phyloP scores from a whole-genome alignment of 92 coral and sea anemone genomes.

The Pocillopora meandrina region DNA sequence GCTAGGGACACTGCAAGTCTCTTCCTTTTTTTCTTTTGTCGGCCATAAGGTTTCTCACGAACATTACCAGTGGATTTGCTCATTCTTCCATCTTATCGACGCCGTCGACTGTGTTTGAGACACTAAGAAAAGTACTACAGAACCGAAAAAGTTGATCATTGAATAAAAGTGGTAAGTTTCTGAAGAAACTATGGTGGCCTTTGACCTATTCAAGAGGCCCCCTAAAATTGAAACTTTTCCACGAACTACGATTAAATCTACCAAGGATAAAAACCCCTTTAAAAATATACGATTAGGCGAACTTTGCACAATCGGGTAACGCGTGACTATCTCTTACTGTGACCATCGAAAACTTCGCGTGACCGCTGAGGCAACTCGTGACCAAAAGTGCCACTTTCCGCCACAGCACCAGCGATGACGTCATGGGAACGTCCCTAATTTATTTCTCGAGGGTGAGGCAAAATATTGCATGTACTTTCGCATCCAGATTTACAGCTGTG shows the following conservation, averaged over 20 bases:
- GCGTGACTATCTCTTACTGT: too few species aligned
- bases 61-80: conserved; percentile 81
- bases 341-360: not conserved
- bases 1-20: not conserved
- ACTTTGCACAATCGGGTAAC: not conserved
- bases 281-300: not conserved
- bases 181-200: too few species aligned
- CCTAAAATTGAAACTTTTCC: too few species aligned
- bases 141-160: too few species aligned
- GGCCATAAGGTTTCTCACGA: conserved; percentile 69
- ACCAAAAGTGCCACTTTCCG: not conserved
- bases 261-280: not conserved
- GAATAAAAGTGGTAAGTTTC: too few species aligned
- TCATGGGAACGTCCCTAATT: not conserved
- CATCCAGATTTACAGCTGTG: too few species aligned
- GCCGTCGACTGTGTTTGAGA: conserved; percentile 65
- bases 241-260: too few species aligned
- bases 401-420: not conserved
- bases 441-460: not conserved
- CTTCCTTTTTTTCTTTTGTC: not conserved
- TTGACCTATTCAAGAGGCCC: too few species aligned
- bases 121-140: conserved; percentile 41
- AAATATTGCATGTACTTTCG: too few species aligned
- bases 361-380: not conserved
- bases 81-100: conserved; percentile 71